A percentile compares a stretch with the other conserved stretches of the same genome.
These are phyloP conservation scores for Vidua macroura DNA, from an alignment of 2,113 vertebrate species.

Conservation along the genomic window DNA sequence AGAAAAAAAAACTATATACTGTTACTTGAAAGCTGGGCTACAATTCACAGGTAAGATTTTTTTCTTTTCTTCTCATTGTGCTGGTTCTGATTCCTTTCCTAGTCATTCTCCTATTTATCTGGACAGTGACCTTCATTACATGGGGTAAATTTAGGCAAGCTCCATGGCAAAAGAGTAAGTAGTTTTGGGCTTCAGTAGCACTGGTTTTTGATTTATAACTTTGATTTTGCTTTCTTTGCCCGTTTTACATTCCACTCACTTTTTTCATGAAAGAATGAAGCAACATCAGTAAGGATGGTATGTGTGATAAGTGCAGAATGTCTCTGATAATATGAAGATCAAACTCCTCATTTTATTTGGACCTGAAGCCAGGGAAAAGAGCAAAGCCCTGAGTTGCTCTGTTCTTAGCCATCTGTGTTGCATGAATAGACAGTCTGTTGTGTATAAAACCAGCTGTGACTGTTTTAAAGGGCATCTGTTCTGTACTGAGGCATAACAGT, in stretches of 20 bases:
- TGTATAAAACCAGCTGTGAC: conserved; percentile 1
- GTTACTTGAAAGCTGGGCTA: neutral
- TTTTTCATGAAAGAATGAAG: neutral
- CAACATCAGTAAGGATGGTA: neutral
- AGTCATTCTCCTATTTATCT: neutral
- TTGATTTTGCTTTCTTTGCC: neutral
- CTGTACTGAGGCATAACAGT: neutral
- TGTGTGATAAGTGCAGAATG: neutral
- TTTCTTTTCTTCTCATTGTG: neutral
- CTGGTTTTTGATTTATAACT: neutral
- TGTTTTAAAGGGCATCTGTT: conserved; percentile 21
- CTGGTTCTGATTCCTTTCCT: neutral
- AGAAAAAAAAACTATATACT: neutral
- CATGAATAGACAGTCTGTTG: neutral
- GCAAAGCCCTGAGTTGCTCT: neutral
- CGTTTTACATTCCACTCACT: neutral
- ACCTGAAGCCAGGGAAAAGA: neutral
- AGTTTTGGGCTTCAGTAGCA: neutral
- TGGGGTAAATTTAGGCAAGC: neutral
- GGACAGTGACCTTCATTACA: neutral
- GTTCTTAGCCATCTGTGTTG: neutral
- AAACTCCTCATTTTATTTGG: neutral
- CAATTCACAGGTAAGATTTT: neutral
- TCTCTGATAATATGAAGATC: neutral
- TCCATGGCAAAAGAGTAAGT: neutral